Base-by-base conservation (phyloP, 2,113 vertebrate genomes). In the Ptyas mucosa region DNA sequence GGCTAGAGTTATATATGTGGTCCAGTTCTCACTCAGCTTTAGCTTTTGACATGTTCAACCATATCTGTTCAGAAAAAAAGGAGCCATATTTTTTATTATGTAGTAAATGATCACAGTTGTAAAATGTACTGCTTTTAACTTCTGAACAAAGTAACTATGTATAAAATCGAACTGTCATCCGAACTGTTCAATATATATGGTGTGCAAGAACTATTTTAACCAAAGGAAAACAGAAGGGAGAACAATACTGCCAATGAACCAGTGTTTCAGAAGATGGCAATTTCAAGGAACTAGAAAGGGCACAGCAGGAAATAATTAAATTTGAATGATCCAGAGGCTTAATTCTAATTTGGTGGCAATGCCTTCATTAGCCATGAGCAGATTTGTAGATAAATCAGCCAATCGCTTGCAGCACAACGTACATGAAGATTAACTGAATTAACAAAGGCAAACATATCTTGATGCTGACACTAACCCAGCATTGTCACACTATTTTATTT, bases 241-340 rank as follows among this genome's bases (percentile, higher is more conserved):
- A 24, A 91, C 10, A 90, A 95, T 93, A 58, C 7, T 93, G 39
- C 61, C 92, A 85, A 75, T 89, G 21, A 93, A 23, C 15, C 34
- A 58, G 5, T 91, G 6, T 93, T 95, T 92, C 34, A 93, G 26
- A 94, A 91, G 23, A 2, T 75, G 18, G 24, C 90, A 95, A 3
- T 95, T 91, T 29, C 85, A 24, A 94, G 49, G 89, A 90, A 91
- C 75, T 81, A 86, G 89, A 96, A 91, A 92, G 29, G 43, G 81
- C 2, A 87, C 87, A 89, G 87, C 91, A 92, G 91, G 94, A 95
- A 97, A 94, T 94, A 89, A 93, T 95, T 93, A 95, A 91, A 94
- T 95, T 88, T 90, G 39, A 94, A 51, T 92, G 69, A 94, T 95
- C 85, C 90, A 64, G 8, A 91, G 90, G 87, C 57, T 96, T 95